Percentiles rank a stretch among this genome's conserved stretches.
phyloP scores from a whole-genome alignment of 2,797 vertebrate species.

The Spinus pinus region DNA sequence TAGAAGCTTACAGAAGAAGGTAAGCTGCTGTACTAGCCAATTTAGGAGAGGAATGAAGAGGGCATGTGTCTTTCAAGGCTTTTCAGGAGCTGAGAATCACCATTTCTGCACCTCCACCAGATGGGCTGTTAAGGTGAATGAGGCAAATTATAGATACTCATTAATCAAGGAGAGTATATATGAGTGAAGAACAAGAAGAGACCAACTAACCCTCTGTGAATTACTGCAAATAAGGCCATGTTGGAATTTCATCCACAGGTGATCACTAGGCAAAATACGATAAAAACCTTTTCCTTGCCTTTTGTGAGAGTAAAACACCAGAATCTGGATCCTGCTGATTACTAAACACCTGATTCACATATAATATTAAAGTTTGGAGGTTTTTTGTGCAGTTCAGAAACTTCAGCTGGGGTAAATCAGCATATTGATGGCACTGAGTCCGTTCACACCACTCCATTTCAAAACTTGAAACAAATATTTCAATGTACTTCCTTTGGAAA shows the following conservation, averaged over 20 bases:
- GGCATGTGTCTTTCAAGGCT: fast-evolving
- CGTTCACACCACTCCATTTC: background rate
- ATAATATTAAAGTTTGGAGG: fast-evolving
- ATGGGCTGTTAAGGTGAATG: background rate
- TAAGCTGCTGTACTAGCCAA: background rate
- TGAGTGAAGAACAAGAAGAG: background rate
- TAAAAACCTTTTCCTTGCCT: background rate
- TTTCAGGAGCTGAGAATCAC: background rate
- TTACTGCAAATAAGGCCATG: background rate
- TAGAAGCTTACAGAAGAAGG: background rate
- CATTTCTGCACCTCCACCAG: background rate
- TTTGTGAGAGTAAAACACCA: background rate
- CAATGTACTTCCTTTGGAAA: background rate
- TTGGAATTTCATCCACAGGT: background rate
- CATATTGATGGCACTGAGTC: background rate
- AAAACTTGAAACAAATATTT: background rate
- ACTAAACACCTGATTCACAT: background rate
- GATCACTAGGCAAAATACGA: background rate
- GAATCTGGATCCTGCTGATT: background rate
- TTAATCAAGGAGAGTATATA: background rate
- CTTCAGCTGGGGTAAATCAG: background rate
- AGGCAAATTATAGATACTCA: background rate
- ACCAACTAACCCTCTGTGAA: background rate
- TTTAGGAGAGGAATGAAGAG: background rate
- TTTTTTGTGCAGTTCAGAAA: background rate